phyloP scores from a whole-genome alignment of 2,888 invertebrate species.

The Microctonus brassicae region DNA sequence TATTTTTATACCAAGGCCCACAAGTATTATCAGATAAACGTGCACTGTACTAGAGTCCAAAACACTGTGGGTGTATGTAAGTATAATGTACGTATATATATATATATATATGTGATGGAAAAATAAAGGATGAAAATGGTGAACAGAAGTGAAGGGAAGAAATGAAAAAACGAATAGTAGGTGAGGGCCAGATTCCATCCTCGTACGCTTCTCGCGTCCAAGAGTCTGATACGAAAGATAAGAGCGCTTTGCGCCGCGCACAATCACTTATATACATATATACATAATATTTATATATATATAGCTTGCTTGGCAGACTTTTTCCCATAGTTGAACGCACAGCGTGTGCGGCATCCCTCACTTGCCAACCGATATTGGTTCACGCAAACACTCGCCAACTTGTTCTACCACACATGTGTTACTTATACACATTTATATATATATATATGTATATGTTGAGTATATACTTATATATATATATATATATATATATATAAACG shows the following conservation, averaged over 20 bases:
- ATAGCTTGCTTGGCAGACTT: constrained; percentile 34
- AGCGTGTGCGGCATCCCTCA: constrained; percentile 59
- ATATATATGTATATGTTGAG: too few species aligned
- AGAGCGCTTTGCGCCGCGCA: constrained; percentile 2
- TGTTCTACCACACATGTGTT: background rate
- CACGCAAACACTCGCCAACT: constrained; percentile 40
- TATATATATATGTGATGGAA: too few species aligned
- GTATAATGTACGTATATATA: too few species aligned
- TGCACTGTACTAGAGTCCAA: too few species aligned
- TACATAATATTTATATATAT: background rate
- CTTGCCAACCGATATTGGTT: constrained; percentile 58
- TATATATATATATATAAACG: too few species aligned
- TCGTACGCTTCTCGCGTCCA: constrained; percentile 25
- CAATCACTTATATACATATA: too few species aligned
- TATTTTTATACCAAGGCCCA: too few species aligned
- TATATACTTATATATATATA: background rate
- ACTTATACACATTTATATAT: constrained; percentile 20
- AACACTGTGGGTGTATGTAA: too few species aligned
- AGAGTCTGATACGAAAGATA: constrained; percentile 22
- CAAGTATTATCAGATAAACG: too few species aligned
- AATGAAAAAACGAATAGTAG: background rate
- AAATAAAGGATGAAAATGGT: too few species aligned
- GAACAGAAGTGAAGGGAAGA: too few species aligned
- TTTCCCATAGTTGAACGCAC: constrained; percentile 51
- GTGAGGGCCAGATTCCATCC: background rate